phyloP scores from a whole-genome alignment of 92 coral and sea anemone species.

The Nematostella vectensis region DNA sequence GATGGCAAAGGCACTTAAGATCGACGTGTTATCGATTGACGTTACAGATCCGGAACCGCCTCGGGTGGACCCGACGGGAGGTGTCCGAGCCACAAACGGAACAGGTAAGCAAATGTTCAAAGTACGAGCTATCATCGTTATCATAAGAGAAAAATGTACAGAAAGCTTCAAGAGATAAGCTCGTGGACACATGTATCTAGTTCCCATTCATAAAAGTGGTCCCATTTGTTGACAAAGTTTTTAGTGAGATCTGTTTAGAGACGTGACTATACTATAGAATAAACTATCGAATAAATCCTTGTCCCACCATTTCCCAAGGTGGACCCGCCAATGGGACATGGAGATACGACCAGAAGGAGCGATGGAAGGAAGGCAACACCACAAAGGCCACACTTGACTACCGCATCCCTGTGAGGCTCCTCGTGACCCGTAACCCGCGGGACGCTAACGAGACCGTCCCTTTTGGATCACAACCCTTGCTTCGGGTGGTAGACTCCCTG shows the following conservation, averaged over 20 bases:
- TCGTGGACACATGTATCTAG: too few relatives aligned
- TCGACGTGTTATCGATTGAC: constrained; percentile 56
- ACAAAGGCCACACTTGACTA: constrained; percentile 28
- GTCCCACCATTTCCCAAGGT: too few relatives aligned
- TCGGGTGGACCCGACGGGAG: constrained; percentile 62
- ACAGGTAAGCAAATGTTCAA: constrained; percentile 40
- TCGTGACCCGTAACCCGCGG: constrained; percentile 32
- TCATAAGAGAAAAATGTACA: too few relatives aligned
- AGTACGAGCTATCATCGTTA: too few relatives aligned
- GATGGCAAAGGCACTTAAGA: constrained; percentile 43
- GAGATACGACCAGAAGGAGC: constrained; percentile 46
- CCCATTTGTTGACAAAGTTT: too few relatives aligned
- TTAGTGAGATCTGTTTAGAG: too few relatives aligned
- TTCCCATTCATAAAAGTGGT: too few relatives aligned
- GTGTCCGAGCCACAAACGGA: constrained; percentile 69
- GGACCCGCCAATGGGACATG: constrained; percentile 64
- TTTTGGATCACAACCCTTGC: constrained; percentile 56
- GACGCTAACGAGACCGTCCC: constrained; percentile 74
- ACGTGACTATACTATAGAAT: too few relatives aligned
- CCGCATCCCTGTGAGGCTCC: constrained; percentile 42
- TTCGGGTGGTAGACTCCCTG: constrained; percentile 41
- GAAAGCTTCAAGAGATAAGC: too few relatives aligned
- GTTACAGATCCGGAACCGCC: constrained; percentile 78
- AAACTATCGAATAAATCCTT: too few relatives aligned
- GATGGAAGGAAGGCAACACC: constrained; percentile 51